Base-by-base conservation (phyloP, 2,888 invertebrate species). In the Philaethria dido region DNA sequence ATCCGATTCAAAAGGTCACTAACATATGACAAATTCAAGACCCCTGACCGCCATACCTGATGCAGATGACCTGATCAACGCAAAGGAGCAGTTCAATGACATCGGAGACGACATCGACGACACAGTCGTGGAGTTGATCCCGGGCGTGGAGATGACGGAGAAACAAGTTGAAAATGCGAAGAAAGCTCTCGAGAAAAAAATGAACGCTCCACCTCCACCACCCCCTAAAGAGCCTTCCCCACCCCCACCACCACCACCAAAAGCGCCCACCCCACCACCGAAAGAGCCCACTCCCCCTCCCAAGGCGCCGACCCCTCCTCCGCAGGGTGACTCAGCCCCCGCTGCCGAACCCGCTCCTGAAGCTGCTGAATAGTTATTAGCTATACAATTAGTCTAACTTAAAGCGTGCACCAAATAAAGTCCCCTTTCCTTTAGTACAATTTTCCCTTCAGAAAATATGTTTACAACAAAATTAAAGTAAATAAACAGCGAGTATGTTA, bases 41-140 rank as follows among this genome's bases (percentile, higher is more conserved):
- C 69, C 70, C 64, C 73, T 72, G 71, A 76, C 69, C 72, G 69
- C 74, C 72, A 72, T 72, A 80, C 80, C 82, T 87, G 84, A 80
- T 93, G 82, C 94, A 97, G 97, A 97, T 95, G 97, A 97, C 86
- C 94, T 96, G 93, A 96, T 97, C 93, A 93, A 92, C 84, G 96
- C 96, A 92, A 98, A 96, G 94, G 98, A 98, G 94, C 95, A 95
- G 92, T 98, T 95, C 95, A 98, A 97, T 93, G 95, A 96, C 88
- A 97, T 99, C 93, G 97, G 97, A 80, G 97, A 98, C 89, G 98
- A 97, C 93, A 94, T 99, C 94, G 98, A 98, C 93, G 94, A 95
- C 87, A 98, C 98, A 78, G 98, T 98, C 94, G 95, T 97, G 83
- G 98, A 98, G 89, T 93, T 95, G 78, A 94, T 95, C 87, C 93